A percentile compares a stretch with the other conserved stretches of the same genome.
phyloP scores from a whole-genome alignment of 2,113 vertebrate genomes.

The Aphyosemion australe region DNA sequence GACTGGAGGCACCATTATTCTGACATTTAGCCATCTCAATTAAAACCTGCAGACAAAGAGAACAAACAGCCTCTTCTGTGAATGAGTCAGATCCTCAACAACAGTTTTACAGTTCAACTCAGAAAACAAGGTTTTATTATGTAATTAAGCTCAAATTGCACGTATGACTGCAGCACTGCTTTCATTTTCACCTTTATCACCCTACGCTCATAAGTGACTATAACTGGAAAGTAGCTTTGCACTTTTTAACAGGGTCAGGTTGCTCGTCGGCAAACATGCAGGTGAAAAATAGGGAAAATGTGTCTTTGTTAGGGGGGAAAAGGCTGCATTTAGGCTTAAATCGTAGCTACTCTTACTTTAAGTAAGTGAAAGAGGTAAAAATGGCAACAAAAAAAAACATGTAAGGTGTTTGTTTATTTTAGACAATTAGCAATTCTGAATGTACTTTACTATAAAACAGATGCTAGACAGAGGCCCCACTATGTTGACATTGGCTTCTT shows the following conservation, averaged over 20 bases:
- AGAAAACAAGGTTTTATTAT: not conserved
- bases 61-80: conserved; percentile 53
- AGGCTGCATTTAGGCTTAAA: no score
- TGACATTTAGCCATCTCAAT: conserved; percentile 54
- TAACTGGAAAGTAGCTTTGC: conserved; percentile 7
- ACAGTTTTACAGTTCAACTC: not conserved
- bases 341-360: no score
- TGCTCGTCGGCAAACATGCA: no score
- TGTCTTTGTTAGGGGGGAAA: no score
- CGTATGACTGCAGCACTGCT: not conserved
- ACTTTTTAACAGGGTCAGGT: not conserved
- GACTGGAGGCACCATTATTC: conserved; percentile 48
- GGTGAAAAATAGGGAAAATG: no score
- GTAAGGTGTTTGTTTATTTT: no score
- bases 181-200: not conserved
- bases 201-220: not conserved
- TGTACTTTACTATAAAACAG: no score
- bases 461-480: no score
- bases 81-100: not conserved
- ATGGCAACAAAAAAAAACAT: no score
- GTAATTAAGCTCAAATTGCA: not conserved
- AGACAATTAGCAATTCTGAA: no score
- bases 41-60: conserved; percentile 45
- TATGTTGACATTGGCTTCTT: no score
- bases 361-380: no score